Evolutionary conservation across 2,888 invertebrate species (phyloP).

Genomic region (Napeogenes sylphis): DNA sequence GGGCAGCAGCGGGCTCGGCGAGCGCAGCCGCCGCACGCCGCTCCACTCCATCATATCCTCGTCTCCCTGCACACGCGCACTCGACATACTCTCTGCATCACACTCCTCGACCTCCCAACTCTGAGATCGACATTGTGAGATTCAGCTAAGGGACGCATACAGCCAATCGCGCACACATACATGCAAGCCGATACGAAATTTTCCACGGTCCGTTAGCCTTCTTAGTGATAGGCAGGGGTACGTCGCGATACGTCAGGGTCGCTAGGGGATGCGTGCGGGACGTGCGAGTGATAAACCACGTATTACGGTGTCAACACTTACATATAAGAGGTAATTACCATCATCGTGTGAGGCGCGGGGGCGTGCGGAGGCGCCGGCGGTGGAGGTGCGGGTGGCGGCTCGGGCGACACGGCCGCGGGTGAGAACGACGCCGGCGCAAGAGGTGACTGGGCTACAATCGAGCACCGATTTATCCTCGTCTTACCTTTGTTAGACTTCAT

Average conservation of each 20-base stretch:
- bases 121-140: constrained; percentile 73
- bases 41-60: constrained; percentile 79
- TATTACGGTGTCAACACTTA: constrained; percentile 78
- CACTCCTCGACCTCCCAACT: constrained; percentile 76
- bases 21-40: constrained; percentile 66
- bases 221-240: background rate
- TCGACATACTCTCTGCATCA: constrained; percentile 77
- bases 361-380: constrained; percentile 64
- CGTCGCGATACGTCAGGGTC: constrained; percentile 22
- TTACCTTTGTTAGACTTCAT: background rate
- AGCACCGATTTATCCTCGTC: constrained; percentile 4
- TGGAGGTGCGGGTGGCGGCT: constrained; percentile 79
- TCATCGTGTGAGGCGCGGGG: constrained; percentile 74
- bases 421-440: constrained; percentile 79
- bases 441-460: constrained; percentile 71
- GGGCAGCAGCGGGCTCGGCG: constrained; percentile 66
- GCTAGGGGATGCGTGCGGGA: constrained; percentile 56
- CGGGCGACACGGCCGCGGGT: constrained; percentile 76
- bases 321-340: constrained; percentile 79
- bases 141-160: constrained; percentile 31
- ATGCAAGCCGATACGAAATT: constrained; percentile 12
- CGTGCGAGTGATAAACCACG: constrained; percentile 73
- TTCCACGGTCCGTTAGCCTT: constrained; percentile 4
- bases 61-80: constrained; percentile 79
- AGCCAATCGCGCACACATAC: constrained; percentile 12